Percentiles rank a stretch among this genome's conserved stretches.
Conservation (phyloP, 1,140 invertebrate genomes). For the Formica selysi region DNA sequence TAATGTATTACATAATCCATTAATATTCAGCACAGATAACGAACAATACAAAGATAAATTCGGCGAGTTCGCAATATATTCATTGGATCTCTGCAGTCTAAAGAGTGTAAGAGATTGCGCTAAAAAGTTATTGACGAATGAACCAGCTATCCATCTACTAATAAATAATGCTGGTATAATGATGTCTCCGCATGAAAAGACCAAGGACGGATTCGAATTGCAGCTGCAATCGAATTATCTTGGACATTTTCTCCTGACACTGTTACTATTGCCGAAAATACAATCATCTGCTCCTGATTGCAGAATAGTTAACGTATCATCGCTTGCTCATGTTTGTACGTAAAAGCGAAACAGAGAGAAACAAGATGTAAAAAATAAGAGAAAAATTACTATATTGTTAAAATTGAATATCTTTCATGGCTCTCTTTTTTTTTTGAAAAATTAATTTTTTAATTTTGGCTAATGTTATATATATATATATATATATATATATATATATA, state of each 20-base stretch:
- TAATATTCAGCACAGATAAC: constrained; percentile 71
- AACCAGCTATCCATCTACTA: constrained; percentile 90
- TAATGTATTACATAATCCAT: neutral
- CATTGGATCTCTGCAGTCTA: constrained; percentile 91
- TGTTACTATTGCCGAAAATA: constrained; percentile 90
- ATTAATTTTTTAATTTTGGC: neutral
- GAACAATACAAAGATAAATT: constrained; percentile 82
- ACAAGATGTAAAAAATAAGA: neutral
- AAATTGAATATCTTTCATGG: neutral
- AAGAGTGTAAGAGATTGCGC: constrained; percentile 91
- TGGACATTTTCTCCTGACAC: constrained; percentile 94
- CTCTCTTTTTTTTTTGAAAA: neutral
- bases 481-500: neutral
- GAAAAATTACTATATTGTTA: neutral
- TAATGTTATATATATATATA: too few species aligned
- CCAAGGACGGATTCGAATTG: constrained; percentile 93
- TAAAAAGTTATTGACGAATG: constrained; percentile 87
- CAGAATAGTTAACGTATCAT: constrained; percentile 91
- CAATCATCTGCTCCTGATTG: constrained; percentile 87
- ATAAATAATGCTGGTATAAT: constrained; percentile 95
- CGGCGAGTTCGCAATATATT: constrained; percentile 87
- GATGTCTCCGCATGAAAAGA: constrained; percentile 89
- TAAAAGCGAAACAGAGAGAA: constrained; percentile 74
- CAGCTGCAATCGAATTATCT: constrained; percentile 94
- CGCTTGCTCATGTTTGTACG: constrained; percentile 71